Percentiles rank a stretch among this genome's conserved stretches.
These are phyloP conservation scores for Drosophila malerkotliana DNA, from an alignment of 1,140 invertebrate species.

Conservation along the genomic window DNA sequence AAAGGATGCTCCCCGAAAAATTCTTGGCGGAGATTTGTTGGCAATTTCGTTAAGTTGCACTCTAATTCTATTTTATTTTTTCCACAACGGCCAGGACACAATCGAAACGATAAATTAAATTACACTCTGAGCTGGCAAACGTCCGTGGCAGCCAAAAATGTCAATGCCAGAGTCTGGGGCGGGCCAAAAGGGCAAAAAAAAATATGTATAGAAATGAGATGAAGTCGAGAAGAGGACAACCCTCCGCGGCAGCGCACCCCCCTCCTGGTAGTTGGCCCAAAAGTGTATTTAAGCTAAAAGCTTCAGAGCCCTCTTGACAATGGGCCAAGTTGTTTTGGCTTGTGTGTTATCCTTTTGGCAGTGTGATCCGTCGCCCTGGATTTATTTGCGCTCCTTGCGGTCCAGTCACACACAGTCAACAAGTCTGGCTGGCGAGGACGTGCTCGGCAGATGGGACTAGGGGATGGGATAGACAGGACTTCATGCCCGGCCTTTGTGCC, in stretches of 20 bases:
- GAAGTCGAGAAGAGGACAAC: background rate
- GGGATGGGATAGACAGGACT: background rate
- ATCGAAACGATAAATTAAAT: constrained; percentile 75
- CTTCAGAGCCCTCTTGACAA: constrained; percentile 72
- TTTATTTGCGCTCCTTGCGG: constrained; percentile 69
- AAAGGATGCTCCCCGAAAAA: background rate
- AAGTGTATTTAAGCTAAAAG: constrained; percentile 83
- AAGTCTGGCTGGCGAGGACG: constrained; percentile 23
- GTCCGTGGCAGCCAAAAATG: constrained; percentile 26
- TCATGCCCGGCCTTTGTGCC: background rate
- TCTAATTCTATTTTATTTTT: constrained; percentile 31
- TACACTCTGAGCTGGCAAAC: constrained; percentile 33
- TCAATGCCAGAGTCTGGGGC: constrained; percentile 14
- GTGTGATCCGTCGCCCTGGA: constrained; percentile 27
- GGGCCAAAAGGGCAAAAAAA: background rate
- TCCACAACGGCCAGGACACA: constrained; percentile 45
- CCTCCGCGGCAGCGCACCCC: background rate
- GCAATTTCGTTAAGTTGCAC: constrained; percentile 58
- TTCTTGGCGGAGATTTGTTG: constrained; percentile 29
- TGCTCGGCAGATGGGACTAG: background rate
- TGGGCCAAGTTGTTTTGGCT: constrained; percentile 65
- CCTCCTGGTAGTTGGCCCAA: constrained; percentile 72
- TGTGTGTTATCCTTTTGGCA: constrained; percentile 11
- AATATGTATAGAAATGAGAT: background rate
- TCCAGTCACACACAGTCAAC: constrained; percentile 51